Evolutionary conservation across 2,888 invertebrate genomes (phyloP), one percentile per base, ranked within the genome.

Genomic region (Cyclophora punctaria): DNA sequence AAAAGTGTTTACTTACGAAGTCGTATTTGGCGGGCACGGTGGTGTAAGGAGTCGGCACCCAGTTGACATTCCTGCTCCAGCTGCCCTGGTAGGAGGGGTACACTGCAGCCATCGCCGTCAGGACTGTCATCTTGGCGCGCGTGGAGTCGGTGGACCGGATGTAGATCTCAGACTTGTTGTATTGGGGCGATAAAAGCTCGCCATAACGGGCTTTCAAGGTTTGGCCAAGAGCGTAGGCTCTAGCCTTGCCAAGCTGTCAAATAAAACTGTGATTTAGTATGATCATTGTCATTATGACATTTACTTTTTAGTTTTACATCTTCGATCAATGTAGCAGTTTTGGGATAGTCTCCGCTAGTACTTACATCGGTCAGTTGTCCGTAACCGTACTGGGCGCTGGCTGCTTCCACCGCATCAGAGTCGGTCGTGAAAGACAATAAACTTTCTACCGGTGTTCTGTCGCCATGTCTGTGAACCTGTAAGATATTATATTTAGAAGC

Each of bases 91-190:
- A 35, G 0, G 66, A 57, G 0, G 70, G 71, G 58, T 66, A 80
- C 5, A 74, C 59, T 0, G 71, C 77, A 0, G 75, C 66, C 69
- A 78, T 60, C 0, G 73, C 72, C 0, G 66, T 33, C 2, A 80
- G 63, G 0, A 68, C 59, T 0, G 79, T 72, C 78, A 76, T 76
- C 62, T 78, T 77, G 2, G 75, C 46, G 3, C 79, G 66, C 0
- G 72, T 72, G 34, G 71, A 71, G 58, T 78, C 79, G 1, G 78
- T 76, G 3, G 77, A 72, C 0, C 77, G 64, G 44, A 80, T 66
- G 61, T 71, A 75, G 44, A 80, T 71, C 56, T 79, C 74, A 0
- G 78, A 75, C 2, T 6, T 55, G 57, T 78, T 78, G 63, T 69
- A 80, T 7, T 55, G 48, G 0, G 60, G 58, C 0, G 77, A 68